These are phyloP conservation scores for Hydropsyche betteni DNA, from an alignment of 2,888 invertebrate species.

Conservation along the genomic window DNA sequence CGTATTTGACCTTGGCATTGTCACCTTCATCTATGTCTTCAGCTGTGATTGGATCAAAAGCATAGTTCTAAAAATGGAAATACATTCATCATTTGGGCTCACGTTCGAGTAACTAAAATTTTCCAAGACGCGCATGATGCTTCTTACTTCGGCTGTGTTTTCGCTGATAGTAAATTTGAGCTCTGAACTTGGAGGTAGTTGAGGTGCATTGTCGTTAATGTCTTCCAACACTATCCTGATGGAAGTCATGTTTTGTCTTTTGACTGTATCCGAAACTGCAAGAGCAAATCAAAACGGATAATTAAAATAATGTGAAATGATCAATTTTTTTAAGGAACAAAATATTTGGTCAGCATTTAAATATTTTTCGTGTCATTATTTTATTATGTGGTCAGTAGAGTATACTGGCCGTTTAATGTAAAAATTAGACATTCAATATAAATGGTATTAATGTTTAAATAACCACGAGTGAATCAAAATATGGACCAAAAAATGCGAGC, in stretches of 20 bases:
- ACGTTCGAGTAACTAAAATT: background rate
- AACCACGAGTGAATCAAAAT: no score
- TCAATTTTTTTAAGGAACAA: no score
- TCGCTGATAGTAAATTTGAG: conserved; percentile 58
- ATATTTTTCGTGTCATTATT: no score
- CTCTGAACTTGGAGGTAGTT: conserved; percentile 60
- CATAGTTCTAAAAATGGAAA: conserved; percentile 55
- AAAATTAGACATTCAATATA: no score
- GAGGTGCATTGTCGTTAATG: conserved; percentile 71
- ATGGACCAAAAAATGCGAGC: no score
- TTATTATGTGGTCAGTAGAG: no score
- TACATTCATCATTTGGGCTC: conserved; percentile 22
- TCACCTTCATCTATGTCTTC: conserved; percentile 66
- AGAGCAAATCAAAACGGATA: conserved; percentile 15
- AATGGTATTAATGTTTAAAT: no score
- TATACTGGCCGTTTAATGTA: no score
- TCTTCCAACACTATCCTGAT: conserved; percentile 66
- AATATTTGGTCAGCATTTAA: no score
- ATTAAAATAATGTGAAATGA: no score
- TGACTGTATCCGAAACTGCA: conserved; percentile 46
- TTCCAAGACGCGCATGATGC: background rate
- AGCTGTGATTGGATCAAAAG: conserved; percentile 58
- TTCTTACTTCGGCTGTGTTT: conserved; percentile 55
- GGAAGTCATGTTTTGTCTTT: conserved; percentile 54
- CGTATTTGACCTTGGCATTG: conserved; percentile 66